These are phyloP conservation scores for Odontesthes bonariensis DNA, from an alignment of 2,113 vertebrate species.

Conservation along the genomic window DNA sequence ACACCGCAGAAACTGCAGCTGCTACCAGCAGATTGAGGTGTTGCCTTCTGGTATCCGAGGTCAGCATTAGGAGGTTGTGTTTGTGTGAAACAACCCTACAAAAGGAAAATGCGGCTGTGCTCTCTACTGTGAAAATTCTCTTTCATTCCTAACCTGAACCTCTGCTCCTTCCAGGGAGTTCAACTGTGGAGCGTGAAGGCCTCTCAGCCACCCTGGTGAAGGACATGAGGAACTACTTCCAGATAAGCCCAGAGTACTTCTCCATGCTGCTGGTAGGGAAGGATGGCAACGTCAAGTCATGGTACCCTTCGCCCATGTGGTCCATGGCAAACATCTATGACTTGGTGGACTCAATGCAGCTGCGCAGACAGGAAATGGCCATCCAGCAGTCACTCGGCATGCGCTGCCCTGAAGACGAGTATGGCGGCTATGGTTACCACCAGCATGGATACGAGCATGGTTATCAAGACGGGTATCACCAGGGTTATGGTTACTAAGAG, in stretches of 20 bases:
- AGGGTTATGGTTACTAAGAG: constrained; percentile 92
- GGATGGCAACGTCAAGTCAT: constrained; percentile 98
- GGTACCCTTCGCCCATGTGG: constrained; percentile 99
- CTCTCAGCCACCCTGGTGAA: constrained; percentile 90
- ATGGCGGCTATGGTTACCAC: constrained; percentile 96
- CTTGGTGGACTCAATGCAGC: constrained; percentile 98
- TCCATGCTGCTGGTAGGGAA: constrained; percentile 99
- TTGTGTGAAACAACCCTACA: constrained; percentile 11
- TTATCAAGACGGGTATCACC: constrained; percentile 93
- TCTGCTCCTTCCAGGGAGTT: constrained; percentile 84
- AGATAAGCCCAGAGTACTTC: constrained; percentile 97
- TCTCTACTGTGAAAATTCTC: neutral
- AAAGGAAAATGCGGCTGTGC: neutral
- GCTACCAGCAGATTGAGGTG: neutral
- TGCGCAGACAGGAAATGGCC: constrained; percentile 98
- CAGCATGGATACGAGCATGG: constrained; percentile 95
- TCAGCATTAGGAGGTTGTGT: neutral
- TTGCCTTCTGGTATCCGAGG: constrained; percentile 13
- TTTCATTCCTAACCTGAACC: neutral
- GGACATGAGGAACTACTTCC: constrained; percentile 98
- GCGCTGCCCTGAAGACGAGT: constrained; percentile 97
- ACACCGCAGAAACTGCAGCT: neutral
- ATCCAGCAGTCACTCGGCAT: constrained; percentile 98
- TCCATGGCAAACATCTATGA: constrained; percentile 98
- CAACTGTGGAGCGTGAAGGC: constrained; percentile 94